These are phyloP conservation scores for Eurystomus glaucurus DNA, from an alignment of 2,797 vertebrate genomes.

Conservation along the genomic window DNA sequence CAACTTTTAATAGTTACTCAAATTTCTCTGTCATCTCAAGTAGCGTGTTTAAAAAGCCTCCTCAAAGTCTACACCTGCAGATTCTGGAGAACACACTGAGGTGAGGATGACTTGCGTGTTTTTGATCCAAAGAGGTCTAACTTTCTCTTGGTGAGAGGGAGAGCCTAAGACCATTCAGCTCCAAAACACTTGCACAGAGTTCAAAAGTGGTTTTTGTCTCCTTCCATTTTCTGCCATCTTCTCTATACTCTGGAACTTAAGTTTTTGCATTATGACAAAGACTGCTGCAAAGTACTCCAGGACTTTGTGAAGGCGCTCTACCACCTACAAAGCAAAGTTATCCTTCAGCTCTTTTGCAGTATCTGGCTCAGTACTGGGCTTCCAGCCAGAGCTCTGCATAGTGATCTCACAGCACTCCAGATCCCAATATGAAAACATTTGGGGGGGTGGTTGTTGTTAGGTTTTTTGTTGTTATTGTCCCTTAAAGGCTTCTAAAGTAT, in stretches of 20 bases:
- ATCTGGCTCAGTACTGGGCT: background rate
- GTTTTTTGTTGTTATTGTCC: background rate
- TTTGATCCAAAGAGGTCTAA: background rate
- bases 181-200: background rate
- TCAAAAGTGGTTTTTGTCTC: background rate
- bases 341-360: background rate
- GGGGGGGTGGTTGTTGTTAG: background rate
- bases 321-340: slow-evolving; percentile 41
- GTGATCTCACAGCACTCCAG: slow-evolving; percentile 51
- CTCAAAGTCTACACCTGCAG: slow-evolving; percentile 7
- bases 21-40: background rate
- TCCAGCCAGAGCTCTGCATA: slow-evolving; percentile 33
- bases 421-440: slow-evolving; percentile 42
- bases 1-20: background rate
- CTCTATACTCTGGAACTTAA: slow-evolving; percentile 32
- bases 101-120: slow-evolving; percentile 53
- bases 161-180: background rate
- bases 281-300: slow-evolving; percentile 22
- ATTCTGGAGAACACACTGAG: slow-evolving; percentile 57
- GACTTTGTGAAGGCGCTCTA: slow-evolving; percentile 44
- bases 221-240: slow-evolving; percentile 42
- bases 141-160: background rate
- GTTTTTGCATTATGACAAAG: slow-evolving; percentile 39
- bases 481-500: slow-evolving; percentile 24
- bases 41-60: slow-evolving; percentile 16